phyloP scores from a whole-genome alignment of 1,140 invertebrate species.

The Drepana arcuata region DNA sequence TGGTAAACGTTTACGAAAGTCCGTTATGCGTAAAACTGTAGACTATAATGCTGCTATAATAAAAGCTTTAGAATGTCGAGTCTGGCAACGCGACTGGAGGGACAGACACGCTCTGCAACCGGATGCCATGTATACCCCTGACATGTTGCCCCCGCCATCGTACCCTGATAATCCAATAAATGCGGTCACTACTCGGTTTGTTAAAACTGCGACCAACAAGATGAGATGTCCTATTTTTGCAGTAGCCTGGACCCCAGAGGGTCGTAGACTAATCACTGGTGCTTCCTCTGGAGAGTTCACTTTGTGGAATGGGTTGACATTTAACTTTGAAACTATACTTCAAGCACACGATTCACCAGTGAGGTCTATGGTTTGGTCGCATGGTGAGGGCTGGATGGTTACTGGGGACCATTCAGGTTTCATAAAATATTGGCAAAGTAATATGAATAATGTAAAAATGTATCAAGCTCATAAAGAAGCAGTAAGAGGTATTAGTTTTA shows the following conservation, averaged over 20 bases:
- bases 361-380: slow-evolving; percentile 99
- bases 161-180: slow-evolving; percentile 97
- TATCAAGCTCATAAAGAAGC: slow-evolving; percentile 99
- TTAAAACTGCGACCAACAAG: slow-evolving; percentile 99
- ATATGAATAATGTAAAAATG: slow-evolving; percentile 99
- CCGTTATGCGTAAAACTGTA: slow-evolving; percentile 97
- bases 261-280: slow-evolving; percentile 96
- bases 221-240: slow-evolving; percentile 99
- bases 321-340: slow-evolving; percentile 99
- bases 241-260: slow-evolving; percentile 99
- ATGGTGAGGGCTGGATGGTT: slow-evolving; percentile 99
- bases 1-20: slow-evolving; percentile 95
- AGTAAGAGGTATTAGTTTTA: slow-evolving; percentile 98
- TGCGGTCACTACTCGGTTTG: slow-evolving; percentile 96
- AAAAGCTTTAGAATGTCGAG: slow-evolving; percentile 90
- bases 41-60: slow-evolving; percentile 98
- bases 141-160: slow-evolving; percentile 89
- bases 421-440: slow-evolving; percentile 99
- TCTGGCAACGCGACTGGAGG: slow-evolving; percentile 94
- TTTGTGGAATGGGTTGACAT: slow-evolving; percentile 99
- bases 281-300: slow-evolving; percentile 99
- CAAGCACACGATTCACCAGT: slow-evolving; percentile 99
- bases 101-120: slow-evolving; percentile 91
- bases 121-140: slow-evolving; percentile 91
- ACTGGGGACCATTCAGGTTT: slow-evolving; percentile 98